Evolutionary conservation across 2,797 vertebrate species (phyloP), one percentile per base, ranked within the genome.

Genomic region (Pelodytes ibericus): DNA sequence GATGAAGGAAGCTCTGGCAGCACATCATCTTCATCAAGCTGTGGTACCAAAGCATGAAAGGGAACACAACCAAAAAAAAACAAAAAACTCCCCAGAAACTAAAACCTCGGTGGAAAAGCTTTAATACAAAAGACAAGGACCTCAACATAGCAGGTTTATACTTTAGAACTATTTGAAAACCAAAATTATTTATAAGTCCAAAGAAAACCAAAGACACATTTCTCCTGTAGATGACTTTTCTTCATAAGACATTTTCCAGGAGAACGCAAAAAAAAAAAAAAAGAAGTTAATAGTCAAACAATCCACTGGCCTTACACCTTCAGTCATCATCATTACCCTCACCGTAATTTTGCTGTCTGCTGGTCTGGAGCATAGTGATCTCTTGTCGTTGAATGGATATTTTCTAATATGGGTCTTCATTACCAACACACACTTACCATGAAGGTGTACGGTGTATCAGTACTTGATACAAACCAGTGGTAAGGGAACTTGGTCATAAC

Each of bases 121-220:
- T 99, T 99, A 98, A 94, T 90, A 94, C 90, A 91, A 94, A 90
- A 95, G 89, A 95, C 89, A 86, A 86, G 89, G 89, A 92, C 89
- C 91, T 95, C 92, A 88, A 93, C 93, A 94, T 91, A 94, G 93
- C 91, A 86, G 91, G 92, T 94, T 91, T 92, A 92, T 93, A 89
- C 89, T 92, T 79, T 91, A 89, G 83, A 89, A 92, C 89, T 91
- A 90, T 91, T 93, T 92, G 87, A 88, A 75, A 88, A 89, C 82
- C 74, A 84, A 90, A 90, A 86, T 89, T 96, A 97, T 99, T 98
- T 99, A 98, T 98, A 97, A 93, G 94, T 95, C 94, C 95, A 96
- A 96, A 97, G 95, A 95, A 44, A 98, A 98, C 96, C 96, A 99
- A 99, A 99, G 96, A 98, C 95, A 94, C 91, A 90, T 93, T 95